Percentiles rank a stretch among this genome's conserved stretches.
Evolutionary conservation across 2,888 invertebrate genomes (phyloP).

Genomic region (Drosophila algonquin): DNA sequence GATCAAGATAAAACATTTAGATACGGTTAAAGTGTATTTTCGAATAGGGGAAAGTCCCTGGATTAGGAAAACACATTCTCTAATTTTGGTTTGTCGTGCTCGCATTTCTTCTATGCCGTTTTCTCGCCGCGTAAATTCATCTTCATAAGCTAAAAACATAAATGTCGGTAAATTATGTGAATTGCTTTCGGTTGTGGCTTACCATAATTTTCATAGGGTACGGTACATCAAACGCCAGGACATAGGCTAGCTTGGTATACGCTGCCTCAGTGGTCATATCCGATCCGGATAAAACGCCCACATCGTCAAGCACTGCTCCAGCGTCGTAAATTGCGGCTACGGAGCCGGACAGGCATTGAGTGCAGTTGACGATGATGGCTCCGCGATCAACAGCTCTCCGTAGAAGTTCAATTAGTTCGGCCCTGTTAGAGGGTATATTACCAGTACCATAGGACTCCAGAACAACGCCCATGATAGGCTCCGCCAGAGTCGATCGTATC

Average conservation of each 20-base stretch:
- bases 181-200: conserved; percentile 44
- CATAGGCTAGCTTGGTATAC: conserved; percentile 94
- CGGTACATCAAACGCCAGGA: conserved; percentile 90
- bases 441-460: conserved; percentile 97
- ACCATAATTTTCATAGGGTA: conserved; percentile 86
- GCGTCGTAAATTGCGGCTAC: conserved; percentile 93
- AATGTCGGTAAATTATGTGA: not conserved
- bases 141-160: conserved; percentile 88
- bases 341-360: conserved; percentile 93
- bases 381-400: conserved; percentile 89
- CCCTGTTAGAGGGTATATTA: conserved; percentile 93
- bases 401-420: conserved; percentile 91
- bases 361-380: conserved; percentile 94
- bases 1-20: no score
- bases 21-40: not conserved
- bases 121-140: conserved; percentile 92
- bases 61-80: no score
- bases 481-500: conserved; percentile 88
- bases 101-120: conserved; percentile 76
- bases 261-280: conserved; percentile 95
- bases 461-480: conserved; percentile 92
- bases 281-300: conserved; percentile 81
- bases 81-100: no score
- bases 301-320: conserved; percentile 86
- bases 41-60: not conserved